phyloP scores from a whole-genome alignment of 2,113 vertebrate genomes.

The Oenanthe melanoleuca region DNA sequence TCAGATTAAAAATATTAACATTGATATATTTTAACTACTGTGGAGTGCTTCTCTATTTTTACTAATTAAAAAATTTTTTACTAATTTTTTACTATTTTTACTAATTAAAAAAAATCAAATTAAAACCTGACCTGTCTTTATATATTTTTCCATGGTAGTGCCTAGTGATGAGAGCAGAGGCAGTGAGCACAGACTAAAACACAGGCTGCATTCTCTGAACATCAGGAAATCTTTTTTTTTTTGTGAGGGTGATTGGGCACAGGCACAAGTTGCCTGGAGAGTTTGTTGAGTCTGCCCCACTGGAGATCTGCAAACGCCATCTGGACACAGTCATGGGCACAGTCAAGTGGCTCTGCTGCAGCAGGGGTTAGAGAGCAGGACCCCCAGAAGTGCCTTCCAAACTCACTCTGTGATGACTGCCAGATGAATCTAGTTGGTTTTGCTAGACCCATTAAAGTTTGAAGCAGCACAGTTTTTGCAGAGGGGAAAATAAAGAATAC shows the following conservation, averaged over 20 bases:
- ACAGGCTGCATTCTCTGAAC: not conserved
- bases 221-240: not conserved
- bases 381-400: not conserved
- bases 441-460: not conserved
- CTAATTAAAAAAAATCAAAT: too few species aligned
- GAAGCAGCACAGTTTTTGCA: not conserved
- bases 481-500: not conserved
- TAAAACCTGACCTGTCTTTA: not conserved
- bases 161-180: not conserved
- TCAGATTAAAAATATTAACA: not conserved
- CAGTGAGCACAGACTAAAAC: not conserved
- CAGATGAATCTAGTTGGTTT: not conserved
- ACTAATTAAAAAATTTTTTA: not conserved
- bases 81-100: too few species aligned
- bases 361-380: not conserved
- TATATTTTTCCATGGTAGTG: not conserved
- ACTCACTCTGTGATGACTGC: not conserved
- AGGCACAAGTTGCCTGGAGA: not conserved
- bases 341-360: not conserved
- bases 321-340: not conserved
- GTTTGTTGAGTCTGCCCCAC: rapidly evolving
- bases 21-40: not conserved
- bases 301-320: not conserved
- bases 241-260: not conserved
- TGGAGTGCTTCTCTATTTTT: not conserved